phyloP scores from a whole-genome alignment of 2,113 vertebrate genomes.

The Rattus rattus region DNA sequence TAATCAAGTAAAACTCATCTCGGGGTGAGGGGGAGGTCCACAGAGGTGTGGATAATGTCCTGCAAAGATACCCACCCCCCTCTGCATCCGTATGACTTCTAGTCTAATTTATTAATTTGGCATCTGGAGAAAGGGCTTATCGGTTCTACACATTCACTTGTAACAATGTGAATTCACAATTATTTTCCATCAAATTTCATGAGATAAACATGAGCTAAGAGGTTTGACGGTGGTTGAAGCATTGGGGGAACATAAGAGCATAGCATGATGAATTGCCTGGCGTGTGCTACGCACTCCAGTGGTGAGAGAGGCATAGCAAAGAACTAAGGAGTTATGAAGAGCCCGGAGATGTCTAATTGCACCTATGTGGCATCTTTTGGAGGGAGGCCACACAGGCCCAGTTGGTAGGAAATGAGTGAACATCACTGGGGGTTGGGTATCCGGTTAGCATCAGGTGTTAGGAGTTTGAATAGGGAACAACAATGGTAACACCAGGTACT shows the following conservation, averaged over 20 bases:
- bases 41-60: not conserved
- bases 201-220: not conserved
- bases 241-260: not conserved
- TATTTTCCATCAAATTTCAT: not conserved
- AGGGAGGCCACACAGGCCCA: not conserved
- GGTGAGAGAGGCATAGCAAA: not conserved
- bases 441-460: not conserved
- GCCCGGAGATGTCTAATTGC: not conserved
- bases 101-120: not conserved
- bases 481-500: not conserved
- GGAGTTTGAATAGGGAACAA: not conserved
- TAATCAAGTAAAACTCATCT: not conserved
- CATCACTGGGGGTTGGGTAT: not conserved
- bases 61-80: not conserved
- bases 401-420: not conserved
- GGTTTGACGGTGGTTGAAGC: not conserved
- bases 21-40: too few relatives aligned
- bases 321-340: not conserved
- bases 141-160: not conserved
- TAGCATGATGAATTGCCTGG: too few relatives aligned
- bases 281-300: too few relatives aligned
- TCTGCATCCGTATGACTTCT: not conserved
- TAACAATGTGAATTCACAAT: not conserved
- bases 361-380: not conserved
- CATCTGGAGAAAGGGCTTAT: not conserved